Percentiles rank a stretch among this genome's conserved stretches.
Evolutionary conservation across 2,888 invertebrate species (phyloP).

Genomic region (Deroplatys truncata): DNA sequence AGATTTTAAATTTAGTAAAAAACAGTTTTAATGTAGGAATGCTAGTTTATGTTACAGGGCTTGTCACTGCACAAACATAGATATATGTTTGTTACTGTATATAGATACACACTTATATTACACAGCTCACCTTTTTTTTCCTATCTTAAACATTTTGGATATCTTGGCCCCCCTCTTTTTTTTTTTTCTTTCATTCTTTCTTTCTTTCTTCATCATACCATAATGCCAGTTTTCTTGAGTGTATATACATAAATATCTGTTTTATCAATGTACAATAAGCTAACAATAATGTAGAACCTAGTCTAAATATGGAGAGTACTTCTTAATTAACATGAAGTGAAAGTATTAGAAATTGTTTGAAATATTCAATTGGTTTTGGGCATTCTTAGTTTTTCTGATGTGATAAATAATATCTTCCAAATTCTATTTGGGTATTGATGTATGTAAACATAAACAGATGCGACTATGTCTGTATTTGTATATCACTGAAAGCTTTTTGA

Average conservation of each 20-base stretch:
- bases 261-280: not conserved
- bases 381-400: not conserved
- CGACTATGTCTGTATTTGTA: not conserved
- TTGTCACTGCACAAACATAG: too few relatives aligned
- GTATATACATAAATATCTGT: not conserved
- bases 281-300: not conserved
- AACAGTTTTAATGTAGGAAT: too few relatives aligned
- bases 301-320: not conserved
- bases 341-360: not conserved
- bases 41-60: too few relatives aligned
- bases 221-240: not conserved
- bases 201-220: not conserved
- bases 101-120: not conserved
- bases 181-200: too few relatives aligned
- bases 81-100: too few relatives aligned
- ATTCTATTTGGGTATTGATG: not conserved
- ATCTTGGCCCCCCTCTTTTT: not conserved
- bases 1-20: too few relatives aligned
- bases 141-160: not conserved
- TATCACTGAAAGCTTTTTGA: not conserved
- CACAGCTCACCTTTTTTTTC: not conserved
- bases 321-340: not conserved
- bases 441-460: not conserved
- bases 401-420: not conserved
- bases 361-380: not conserved